Evolutionary conservation across 2,797 vertebrate species (phyloP), one percentile per base, ranked within the genome.

Genomic region (Phrynocephalus forsythii): DNA sequence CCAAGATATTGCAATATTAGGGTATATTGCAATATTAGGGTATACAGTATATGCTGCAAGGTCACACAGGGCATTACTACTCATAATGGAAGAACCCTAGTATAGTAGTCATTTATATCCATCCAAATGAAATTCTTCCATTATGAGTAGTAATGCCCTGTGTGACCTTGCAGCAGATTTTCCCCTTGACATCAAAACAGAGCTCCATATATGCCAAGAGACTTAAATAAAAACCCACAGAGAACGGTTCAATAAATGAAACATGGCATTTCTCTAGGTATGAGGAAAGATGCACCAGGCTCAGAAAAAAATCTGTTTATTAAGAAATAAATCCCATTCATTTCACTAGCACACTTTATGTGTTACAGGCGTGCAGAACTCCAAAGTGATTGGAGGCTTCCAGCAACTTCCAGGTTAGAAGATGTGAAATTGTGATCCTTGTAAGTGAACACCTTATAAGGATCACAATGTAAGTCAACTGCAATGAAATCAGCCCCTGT

Each of bases 1-100:
- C 38, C 52, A 56, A 56, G 52, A 56, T 13, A 9, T 79, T 79
- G 73, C 48, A 78, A 60, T 84, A 75, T 91, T 76, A 83, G 38
- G 38, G 38, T 44, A 56, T 13, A 9, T 79, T 79, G 73, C 48
- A 78, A 50, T 84, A 75, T 91, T 76, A 83, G 38, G 38, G 38
- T 44, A 44, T 44, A 44, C 38, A 79, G 8, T 0, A 76, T 68
- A 5, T 52, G 71, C 22, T 87, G 10, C 28, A 79, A 82, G 1
- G 8, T 66, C 89, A 44, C 18, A 56, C 0, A 86, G 3, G 5
- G 68, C 84, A 1, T 15, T 84, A 18, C 86, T 13, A 77, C 7
- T 77, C 69, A 79, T 48, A 20, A 1, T 38, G 6, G 2, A 71
- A 78, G 10, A 78, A 76, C 68, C 80, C 48, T 79, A 24, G 1